These are phyloP conservation scores for Melanogrammus aeglefinus DNA, from an alignment of 2,797 vertebrate species.

Conservation along the genomic window DNA sequence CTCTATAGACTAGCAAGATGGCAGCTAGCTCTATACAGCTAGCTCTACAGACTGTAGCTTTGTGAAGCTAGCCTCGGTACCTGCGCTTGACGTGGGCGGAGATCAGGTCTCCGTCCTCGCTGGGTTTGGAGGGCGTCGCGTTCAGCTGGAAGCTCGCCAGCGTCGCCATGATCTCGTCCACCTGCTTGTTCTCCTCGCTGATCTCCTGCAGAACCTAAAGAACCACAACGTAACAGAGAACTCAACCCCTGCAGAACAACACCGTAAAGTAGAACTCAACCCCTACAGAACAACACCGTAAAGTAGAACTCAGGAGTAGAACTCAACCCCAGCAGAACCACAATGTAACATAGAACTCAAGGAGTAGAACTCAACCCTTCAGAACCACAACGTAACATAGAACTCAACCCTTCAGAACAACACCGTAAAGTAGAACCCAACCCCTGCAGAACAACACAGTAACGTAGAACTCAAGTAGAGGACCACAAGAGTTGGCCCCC, in stretches of 20 bases:
- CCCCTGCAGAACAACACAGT: too few species aligned
- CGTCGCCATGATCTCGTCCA: slow-evolving; percentile 92
- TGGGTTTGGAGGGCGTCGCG: slow-evolving; percentile 79
- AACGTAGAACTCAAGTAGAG: too few species aligned
- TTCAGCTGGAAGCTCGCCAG: slow-evolving; percentile 90
- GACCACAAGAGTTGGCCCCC: too few species aligned
- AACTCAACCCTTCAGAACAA: background rate
- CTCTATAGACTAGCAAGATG: too few species aligned
- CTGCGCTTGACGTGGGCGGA: slow-evolving; percentile 86
- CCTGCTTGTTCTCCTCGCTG: slow-evolving; percentile 88
- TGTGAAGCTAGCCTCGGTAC: slow-evolving; percentile 52
- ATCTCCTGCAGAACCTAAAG: slow-evolving; percentile 97
- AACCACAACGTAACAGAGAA: slow-evolving; percentile 44
- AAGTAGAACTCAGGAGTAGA: too few species aligned
- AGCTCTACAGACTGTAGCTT: too few species aligned
- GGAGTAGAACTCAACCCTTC: too few species aligned
- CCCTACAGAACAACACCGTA: too few species aligned
- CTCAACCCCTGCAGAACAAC: background rate
- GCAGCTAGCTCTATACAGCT: background rate
- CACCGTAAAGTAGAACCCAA: too few species aligned
- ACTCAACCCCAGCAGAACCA: too few species aligned
- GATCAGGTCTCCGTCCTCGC: slow-evolving; percentile 83
- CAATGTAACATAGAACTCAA: too few species aligned
- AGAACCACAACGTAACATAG: slow-evolving; percentile 64
- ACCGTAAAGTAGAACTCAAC: too few species aligned